A percentile compares a stretch with the other conserved stretches of the same genome.
Evolutionary conservation across 2,113 vertebrate genomes (phyloP).

Genomic region (Dromiciops gliroides): DNA sequence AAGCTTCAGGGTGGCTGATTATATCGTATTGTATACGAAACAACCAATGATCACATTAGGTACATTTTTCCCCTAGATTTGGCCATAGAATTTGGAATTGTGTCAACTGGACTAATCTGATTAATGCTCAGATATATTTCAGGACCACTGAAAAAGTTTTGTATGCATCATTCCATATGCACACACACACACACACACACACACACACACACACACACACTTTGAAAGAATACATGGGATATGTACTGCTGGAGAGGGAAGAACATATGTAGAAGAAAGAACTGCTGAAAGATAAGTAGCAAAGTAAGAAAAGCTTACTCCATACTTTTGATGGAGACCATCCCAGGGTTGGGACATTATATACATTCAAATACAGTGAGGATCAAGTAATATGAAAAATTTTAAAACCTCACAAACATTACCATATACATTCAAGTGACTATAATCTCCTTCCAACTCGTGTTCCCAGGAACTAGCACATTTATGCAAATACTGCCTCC

Average conservation of each 20-base stretch:
- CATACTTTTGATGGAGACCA: not conserved
- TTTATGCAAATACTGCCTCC: not conserved
- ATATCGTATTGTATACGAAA: not conserved
- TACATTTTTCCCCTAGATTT: not conserved
- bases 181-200: too few species aligned
- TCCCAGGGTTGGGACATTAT: not conserved
- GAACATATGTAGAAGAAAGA: slow-evolving; percentile 15
- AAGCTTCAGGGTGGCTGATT: not conserved
- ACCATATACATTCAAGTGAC: not conserved
- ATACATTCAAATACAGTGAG: slow-evolving; percentile 1
- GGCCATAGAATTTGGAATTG: not conserved
- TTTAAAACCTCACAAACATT: not conserved
- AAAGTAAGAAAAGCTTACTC: slow-evolving; percentile 2
- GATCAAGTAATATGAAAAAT: not conserved
- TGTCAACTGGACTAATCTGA: not conserved
- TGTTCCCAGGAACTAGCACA: not conserved
- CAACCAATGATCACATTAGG: not conserved
- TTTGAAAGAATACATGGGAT: slow-evolving; percentile 40
- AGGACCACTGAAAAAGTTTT: too few species aligned
- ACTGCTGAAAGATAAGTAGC: slow-evolving; percentile 11
- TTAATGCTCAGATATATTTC: not conserved
- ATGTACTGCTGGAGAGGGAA: not conserved
- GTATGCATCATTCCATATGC: too few species aligned
- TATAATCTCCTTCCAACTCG: not conserved
- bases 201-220: too few species aligned